Base-by-base conservation (phyloP, 2,797 vertebrate genomes). In the Urophycis tenuis region DNA sequence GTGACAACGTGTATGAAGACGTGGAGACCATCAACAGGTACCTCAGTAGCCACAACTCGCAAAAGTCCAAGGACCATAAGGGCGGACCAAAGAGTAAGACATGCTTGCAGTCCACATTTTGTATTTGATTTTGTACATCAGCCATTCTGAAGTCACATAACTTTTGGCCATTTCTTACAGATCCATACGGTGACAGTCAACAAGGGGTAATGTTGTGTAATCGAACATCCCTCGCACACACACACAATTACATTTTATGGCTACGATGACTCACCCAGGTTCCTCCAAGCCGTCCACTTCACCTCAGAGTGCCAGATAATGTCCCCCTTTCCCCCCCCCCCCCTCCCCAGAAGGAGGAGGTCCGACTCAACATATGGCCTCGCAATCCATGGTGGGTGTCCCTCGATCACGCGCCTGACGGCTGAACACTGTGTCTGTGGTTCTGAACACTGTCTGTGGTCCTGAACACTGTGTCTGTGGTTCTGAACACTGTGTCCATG, bases 1-100 rank as follows among this genome's bases (percentile, higher is more conserved):
- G 77, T 72, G 82, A 92, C 67, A 93, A 92, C 53, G 79, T 93
- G 53, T 94, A 94, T 3, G 93, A 94, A 78, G 92, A 93, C 41
- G 91, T 93, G 2, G 92, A 92, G 41, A 81, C 78, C n/a, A 17
- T 88, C 71, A 86, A 87, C 79, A 91, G 84, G 77, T 80, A 87
- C 3, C 32, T 78, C 25, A 67, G 82, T 12, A 71, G 72, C 31
- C 91, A 92, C 39, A 88, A 81, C 82, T 88, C 84, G 0, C 82
- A 74, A 3, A 93, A 92, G 85, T 78, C 45, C n/a, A 92, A 89
- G 5, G 93, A 92, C 85, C 79, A 67, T 25, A 92, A 89, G 88
- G 82, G 10, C 7, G n/a, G 76, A 35, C 80, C 90, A 8, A 92
- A 91, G 82, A 94, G 93, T 94, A 87, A 88, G 91, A 72, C n/a